These are phyloP conservation scores for Trissoscelio sp. DNA, from an alignment of 2,888 invertebrate species.

Conservation along the genomic window DNA sequence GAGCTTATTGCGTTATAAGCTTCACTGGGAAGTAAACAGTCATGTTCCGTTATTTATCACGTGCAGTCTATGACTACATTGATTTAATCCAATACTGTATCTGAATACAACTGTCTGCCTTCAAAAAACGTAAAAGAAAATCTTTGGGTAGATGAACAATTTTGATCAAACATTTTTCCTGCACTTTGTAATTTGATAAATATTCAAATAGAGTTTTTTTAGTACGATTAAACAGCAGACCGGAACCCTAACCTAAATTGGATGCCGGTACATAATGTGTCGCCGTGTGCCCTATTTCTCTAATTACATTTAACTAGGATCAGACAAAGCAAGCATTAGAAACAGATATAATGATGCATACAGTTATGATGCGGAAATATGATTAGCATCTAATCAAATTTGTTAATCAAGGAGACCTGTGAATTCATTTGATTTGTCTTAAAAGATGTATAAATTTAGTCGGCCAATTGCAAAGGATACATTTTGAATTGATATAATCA, in stretches of 20 bases:
- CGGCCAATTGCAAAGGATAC: no score
- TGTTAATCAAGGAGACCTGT: conserved; percentile 3
- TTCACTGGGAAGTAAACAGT: conserved; percentile 37
- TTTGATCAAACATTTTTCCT: neutral
- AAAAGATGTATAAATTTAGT: neutral
- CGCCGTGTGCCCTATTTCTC: conserved; percentile 50
- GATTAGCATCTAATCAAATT: conserved; percentile 38
- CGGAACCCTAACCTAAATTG: conserved; percentile 9
- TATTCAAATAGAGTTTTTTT: conserved; percentile 23
- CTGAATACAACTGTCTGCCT: neutral
- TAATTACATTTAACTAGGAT: conserved; percentile 47
- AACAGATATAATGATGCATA: conserved; percentile 20
- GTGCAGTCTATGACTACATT: conserved; percentile 28
- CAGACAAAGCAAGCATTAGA: conserved; percentile 43
- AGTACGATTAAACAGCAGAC: neutral
- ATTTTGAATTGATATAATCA: no score
- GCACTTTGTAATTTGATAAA: conserved; percentile 13
- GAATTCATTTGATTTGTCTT: conserved; percentile 8
- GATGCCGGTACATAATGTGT: conserved; percentile 30
- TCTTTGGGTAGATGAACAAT: neutral
- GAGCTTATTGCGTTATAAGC: conserved; percentile 14
- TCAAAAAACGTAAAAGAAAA: neutral
- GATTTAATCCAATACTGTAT: conserved; percentile 11
- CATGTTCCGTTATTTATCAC: conserved; percentile 43
- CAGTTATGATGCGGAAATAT: conserved; percentile 44